These are phyloP conservation scores for Oreochromis niloticus DNA, from an alignment of 2,113 vertebrate genomes.

Conservation along the genomic window DNA sequence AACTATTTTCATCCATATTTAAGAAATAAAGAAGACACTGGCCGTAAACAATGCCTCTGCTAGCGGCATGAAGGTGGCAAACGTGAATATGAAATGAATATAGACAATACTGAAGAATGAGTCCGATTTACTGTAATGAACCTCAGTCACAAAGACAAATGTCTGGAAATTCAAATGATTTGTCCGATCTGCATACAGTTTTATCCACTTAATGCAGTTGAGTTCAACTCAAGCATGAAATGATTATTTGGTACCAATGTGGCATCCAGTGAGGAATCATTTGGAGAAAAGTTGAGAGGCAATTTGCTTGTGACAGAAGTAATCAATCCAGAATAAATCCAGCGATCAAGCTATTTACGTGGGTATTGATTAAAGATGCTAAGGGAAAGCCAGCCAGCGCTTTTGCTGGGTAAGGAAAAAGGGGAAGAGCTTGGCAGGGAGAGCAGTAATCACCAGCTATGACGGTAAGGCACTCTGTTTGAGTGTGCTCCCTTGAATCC, in stretches of 20 bases:
- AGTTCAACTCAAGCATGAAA: background rate
- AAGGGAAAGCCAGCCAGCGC: background rate
- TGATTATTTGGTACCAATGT: background rate
- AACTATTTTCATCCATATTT: conserved; percentile 17
- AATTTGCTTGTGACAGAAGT: conserved; percentile 17
- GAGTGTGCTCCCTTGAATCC: background rate
- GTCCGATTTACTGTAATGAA: background rate
- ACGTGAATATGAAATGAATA: background rate
- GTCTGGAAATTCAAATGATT: background rate
- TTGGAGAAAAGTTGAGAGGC: conserved; percentile 17
- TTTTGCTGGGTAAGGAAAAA: conserved; percentile 19
- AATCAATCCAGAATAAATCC: conserved; percentile 30
- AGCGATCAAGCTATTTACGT: conserved; percentile 41
- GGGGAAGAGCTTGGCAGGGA: background rate
- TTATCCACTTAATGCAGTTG: background rate
- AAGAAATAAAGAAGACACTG: conserved; percentile 9
- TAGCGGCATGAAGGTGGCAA: background rate
- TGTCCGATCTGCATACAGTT: background rate
- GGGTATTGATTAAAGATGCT: conserved; percentile 43
- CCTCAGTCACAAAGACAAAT: background rate
- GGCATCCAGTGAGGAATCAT: background rate
- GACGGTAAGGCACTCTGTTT: background rate
- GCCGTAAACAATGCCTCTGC: conserved; percentile 25
- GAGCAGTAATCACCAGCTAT: conserved; percentile 13
- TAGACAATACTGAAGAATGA: background rate